These are phyloP conservation scores for Urocitellus parryii DNA, from an alignment of 2,113 vertebrate species.

Conservation along the genomic window DNA sequence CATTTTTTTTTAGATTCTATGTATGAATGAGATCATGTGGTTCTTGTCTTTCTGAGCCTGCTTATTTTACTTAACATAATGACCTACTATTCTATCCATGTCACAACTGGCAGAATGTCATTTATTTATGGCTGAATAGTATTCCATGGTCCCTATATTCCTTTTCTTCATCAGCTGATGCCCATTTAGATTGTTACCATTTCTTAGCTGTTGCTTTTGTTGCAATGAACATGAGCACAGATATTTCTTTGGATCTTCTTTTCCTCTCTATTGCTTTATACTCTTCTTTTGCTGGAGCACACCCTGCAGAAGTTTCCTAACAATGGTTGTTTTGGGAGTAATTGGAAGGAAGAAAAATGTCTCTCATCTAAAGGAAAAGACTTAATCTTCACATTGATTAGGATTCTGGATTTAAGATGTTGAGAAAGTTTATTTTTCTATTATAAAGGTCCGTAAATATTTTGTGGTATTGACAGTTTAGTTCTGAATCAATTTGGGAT, in stretches of 20 bases:
- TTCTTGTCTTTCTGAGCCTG: too few relatives aligned
- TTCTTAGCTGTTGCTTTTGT: background rate
- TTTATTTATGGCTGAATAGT: too few relatives aligned
- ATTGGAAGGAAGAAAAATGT: background rate
- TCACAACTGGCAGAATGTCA: too few relatives aligned
- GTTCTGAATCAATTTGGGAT: background rate
- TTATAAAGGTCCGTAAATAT: background rate
- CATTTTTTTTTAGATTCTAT: too few relatives aligned
- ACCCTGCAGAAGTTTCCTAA: background rate
- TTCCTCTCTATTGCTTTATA: background rate
- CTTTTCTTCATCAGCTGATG: too few relatives aligned
- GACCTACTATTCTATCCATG: too few relatives aligned
- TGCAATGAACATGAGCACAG: too few relatives aligned
- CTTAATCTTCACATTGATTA: background rate
- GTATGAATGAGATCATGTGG: too few relatives aligned
- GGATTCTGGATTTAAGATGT: background rate
- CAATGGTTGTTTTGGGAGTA: background rate
- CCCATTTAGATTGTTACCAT: too few relatives aligned
- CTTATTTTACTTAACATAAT: too few relatives aligned
- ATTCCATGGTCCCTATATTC: too few relatives aligned
- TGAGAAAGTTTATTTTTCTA: background rate
- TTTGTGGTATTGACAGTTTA: slow-evolving; percentile 12
- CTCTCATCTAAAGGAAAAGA: background rate
- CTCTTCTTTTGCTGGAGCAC: background rate
- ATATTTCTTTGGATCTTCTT: background rate